These are phyloP conservation scores for Ericerus pela DNA, from an alignment of 1,140 invertebrate genomes.

Conservation along the genomic window DNA sequence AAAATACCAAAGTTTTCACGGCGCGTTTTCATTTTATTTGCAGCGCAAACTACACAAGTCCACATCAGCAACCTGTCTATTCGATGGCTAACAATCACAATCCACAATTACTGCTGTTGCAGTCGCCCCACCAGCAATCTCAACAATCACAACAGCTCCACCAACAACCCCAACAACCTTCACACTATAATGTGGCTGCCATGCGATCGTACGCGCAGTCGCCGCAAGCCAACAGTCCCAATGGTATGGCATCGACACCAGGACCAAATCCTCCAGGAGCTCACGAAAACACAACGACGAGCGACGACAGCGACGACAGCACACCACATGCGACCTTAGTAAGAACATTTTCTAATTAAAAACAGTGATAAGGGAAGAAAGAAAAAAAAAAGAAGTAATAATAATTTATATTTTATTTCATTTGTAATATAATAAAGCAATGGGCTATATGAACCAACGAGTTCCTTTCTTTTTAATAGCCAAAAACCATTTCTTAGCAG, in stretches of 20 bases:
- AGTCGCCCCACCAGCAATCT: slow-evolving; percentile 20
- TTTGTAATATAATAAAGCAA: too few relatives aligned
- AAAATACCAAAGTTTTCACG: too few relatives aligned
- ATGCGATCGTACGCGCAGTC: slow-evolving; percentile 17
- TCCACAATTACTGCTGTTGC: slow-evolving; percentile 12
- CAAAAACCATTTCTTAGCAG: too few relatives aligned
- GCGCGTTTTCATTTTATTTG: slow-evolving; percentile 11
- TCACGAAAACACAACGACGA: slow-evolving; percentile 48
- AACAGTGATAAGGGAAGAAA: too few relatives aligned
- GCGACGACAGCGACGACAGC: slow-evolving; percentile 77
- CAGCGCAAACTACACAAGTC: slow-evolving; percentile 33
- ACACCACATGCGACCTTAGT: slow-evolving; percentile 54
- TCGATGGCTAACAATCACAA: slow-evolving; percentile 11
- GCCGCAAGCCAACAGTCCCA: slow-evolving; percentile 27
- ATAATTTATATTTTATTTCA: too few relatives aligned
- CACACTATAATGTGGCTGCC: slow-evolving; percentile 31
- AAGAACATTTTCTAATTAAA: too few relatives aligned
- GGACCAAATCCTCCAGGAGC: slow-evolving; percentile 37
- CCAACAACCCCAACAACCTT: slow-evolving; percentile 35
- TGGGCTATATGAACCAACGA: too few relatives aligned
- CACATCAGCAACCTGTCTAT: slow-evolving; percentile 21
- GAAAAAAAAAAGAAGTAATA: too few relatives aligned
- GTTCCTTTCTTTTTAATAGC: too few relatives aligned
- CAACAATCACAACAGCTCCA: slow-evolving; percentile 32
- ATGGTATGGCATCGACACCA: slow-evolving; percentile 39